A percentile compares a stretch with the other conserved stretches of the same genome.
These are phyloP conservation scores for Vulpes ferrilata DNA, from an alignment of 2,113 vertebrate species.

Conservation along the genomic window DNA sequence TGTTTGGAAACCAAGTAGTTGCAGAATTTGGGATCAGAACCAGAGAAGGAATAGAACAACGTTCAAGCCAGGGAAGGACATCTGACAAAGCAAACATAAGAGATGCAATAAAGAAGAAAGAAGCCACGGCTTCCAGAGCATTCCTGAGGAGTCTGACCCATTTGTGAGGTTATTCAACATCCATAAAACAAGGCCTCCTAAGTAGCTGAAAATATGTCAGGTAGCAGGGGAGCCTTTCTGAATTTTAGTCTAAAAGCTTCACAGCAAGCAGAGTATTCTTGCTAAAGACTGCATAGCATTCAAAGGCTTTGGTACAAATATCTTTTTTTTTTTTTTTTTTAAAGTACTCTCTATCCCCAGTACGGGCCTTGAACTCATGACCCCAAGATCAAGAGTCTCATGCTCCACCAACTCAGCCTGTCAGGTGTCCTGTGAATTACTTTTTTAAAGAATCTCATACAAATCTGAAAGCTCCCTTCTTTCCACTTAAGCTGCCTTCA, in stretches of 20 bases:
- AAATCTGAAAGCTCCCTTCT: constrained; percentile 3
- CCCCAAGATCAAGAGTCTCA: neutral
- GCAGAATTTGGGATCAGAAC: constrained; percentile 48
- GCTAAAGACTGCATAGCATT: constrained; percentile 1
- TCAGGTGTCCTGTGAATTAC: neutral
- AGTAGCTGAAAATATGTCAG: constrained; percentile 78
- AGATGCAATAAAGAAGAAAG: neutral
- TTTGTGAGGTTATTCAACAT: constrained; percentile 64
- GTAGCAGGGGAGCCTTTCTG: constrained; percentile 73
- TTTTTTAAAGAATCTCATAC: constrained; percentile 32
- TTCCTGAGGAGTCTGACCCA: constrained; percentile 68
- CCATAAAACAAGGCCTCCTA: constrained; percentile 70
- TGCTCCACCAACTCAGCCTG: neutral
- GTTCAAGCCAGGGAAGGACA: neutral
- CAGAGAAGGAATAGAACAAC: constrained; percentile 48
- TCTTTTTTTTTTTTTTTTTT: neutral
- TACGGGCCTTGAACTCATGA: neutral
- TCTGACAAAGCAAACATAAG: neutral
- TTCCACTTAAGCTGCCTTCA: constrained; percentile 1
- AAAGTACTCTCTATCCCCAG: neutral
- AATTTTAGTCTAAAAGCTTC: constrained; percentile 37
- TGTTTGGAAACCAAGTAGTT: constrained; percentile 46
- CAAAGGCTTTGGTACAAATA: constrained; percentile 34
- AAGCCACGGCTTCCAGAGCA: constrained; percentile 50
- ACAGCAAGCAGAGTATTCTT: neutral